Percentiles rank a stretch among this genome's conserved stretches.
Evolutionary conservation across 2,113 vertebrate species (phyloP).

Genomic region (Paralichthys olivaceus): DNA sequence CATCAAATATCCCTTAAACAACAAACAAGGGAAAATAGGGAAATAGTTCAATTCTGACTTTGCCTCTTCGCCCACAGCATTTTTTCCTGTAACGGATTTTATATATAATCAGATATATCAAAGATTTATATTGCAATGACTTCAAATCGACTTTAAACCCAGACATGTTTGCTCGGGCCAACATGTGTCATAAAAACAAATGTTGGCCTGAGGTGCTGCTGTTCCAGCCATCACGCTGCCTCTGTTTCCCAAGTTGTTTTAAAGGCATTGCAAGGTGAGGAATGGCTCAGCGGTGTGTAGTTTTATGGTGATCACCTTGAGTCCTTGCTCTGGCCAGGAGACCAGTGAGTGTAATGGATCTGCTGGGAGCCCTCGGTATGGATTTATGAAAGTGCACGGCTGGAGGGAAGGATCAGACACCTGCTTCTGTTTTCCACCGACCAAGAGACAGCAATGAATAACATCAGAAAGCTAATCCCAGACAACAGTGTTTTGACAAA

Average conservation of each 20-base stretch:
- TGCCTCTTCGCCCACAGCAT: neutral
- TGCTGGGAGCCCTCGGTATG: conserved; percentile 83
- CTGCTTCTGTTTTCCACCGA: conserved; percentile 73
- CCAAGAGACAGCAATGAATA: conserved; percentile 81
- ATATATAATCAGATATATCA: conserved; percentile 11
- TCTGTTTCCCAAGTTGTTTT: conserved; percentile 65
- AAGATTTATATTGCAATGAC: conserved; percentile 15
- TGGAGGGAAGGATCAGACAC: conserved; percentile 82
- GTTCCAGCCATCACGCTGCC: conserved; percentile 27
- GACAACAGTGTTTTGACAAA: conserved; percentile 83
- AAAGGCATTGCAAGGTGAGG: conserved; percentile 62
- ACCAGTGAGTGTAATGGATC: conserved; percentile 88
- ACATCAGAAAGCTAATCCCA: conserved; percentile 80
- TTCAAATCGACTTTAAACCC: conserved; percentile 24
- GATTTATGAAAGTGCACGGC: conserved; percentile 84
- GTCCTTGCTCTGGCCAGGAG: conserved; percentile 85
- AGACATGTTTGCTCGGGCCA: conserved; percentile 25
- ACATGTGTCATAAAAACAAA: conserved; percentile 6
- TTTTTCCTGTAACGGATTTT: conserved; percentile 13
- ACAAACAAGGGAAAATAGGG: neutral
- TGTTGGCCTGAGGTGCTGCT: conserved; percentile 26
- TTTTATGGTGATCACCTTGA: conserved; percentile 88
- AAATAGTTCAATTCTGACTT: neutral
- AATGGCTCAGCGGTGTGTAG: conserved; percentile 58
- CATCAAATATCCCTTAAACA: neutral